Evolutionary conservation across 2,888 invertebrate genomes (phyloP).

Genomic region (Epirrhoe alternata): DNA sequence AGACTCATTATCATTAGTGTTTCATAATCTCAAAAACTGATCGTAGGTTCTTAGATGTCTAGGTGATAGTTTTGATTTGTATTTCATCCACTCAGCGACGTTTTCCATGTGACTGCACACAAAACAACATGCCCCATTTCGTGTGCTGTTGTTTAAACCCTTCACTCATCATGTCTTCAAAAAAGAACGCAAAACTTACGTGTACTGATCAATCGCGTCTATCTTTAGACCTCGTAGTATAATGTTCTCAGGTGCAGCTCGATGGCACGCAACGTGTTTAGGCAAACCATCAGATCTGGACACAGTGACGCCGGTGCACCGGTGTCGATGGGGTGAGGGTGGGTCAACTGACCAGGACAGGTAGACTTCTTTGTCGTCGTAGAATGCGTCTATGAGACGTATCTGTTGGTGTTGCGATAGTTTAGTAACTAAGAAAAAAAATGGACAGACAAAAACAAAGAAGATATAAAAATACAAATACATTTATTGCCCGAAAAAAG

Average conservation of each 20-base stretch:
- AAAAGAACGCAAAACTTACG: conserved; percentile 58
- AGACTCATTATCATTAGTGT: too few species aligned
- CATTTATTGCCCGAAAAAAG: too few species aligned
- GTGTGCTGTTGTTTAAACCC: too few species aligned
- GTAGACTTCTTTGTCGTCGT: conserved; percentile 73
- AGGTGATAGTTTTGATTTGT: too few species aligned
- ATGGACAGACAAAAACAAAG: not conserved
- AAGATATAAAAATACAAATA: too few species aligned
- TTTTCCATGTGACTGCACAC: too few species aligned
- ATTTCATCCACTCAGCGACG: too few species aligned
- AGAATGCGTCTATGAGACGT: conserved; percentile 71
- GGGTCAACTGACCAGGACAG: conserved; percentile 76
- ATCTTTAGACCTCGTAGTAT: conserved; percentile 74
- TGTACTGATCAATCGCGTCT: conserved; percentile 70
- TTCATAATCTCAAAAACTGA: too few species aligned
- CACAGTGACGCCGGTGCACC: conserved; percentile 75
- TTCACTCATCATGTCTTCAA: too few species aligned
- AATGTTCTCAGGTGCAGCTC: conserved; percentile 71
- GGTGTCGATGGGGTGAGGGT: conserved; percentile 63
- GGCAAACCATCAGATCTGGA: conserved; percentile 68
- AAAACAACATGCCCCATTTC: too few species aligned
- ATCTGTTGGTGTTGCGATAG: conserved; percentile 52
- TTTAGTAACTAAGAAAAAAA: too few species aligned
- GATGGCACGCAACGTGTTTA: conserved; percentile 76
- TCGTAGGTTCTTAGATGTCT: too few species aligned